Base-by-base conservation (phyloP, 1,140 invertebrate genomes). In the Medauroidea extradentata region DNA sequence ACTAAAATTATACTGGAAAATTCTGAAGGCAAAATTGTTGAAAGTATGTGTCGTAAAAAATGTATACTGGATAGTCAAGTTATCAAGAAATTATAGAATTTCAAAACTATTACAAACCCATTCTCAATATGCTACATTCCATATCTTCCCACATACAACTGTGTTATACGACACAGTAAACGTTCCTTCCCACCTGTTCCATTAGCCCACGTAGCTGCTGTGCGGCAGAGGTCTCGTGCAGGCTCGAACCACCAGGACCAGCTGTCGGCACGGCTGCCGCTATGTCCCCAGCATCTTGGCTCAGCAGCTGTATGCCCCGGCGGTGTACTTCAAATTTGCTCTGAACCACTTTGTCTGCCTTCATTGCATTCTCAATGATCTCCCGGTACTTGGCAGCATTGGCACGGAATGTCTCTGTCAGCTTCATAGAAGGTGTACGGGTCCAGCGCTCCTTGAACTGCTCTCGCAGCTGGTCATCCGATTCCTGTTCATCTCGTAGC, bases 401-500 rank as follows among this genome's bases (percentile, higher is more conserved):
- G 13, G 86, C 79, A 57, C 81, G 82, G 71, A 98, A 92, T 64
- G 93, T 88, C 71, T 90, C 88, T 2, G 95, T 99, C 25, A 99
- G 81, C 73, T 89, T 87, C 16, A 81, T 83, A 2, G 95, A 98
- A 0, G 90, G 79, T 27, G 92, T 94, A 67, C 97, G 83, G 0
- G 85, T 88, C 97, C 97, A 99, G 62, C 85, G 81, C 67, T 89
- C 86, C 69, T 92, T 93, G 71, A 99, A 98, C 78, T 99, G 96
- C 48, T 81, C 75, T 63, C 90, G 80, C 48, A 99, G 78, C 68
- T 93, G 87, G 67, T 88, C 85, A 73, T 99, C 97, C 1, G 93
- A 92, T 58, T 88, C 83, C 63, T 89, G 86, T 77, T 99, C 97
- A 73, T 98, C 94, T 67, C 87, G 85, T 46, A 99, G 75, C 81